Base-by-base conservation (phyloP, 2,888 invertebrate genomes). In the Siphlonurus alternatus region DNA sequence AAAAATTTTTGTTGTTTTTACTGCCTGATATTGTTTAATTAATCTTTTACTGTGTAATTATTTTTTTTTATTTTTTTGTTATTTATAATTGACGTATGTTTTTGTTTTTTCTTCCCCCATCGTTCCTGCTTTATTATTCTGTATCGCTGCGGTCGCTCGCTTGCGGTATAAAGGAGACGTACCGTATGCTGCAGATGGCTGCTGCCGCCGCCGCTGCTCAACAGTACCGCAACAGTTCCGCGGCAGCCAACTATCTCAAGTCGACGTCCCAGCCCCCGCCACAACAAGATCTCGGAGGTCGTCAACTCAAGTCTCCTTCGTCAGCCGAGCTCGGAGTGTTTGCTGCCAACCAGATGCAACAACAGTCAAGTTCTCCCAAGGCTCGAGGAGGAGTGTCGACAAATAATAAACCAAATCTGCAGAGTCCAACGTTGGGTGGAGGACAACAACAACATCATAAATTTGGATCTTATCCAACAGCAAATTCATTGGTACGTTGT, bases 181-280 rank as follows among this genome's bases (percentile, higher is more conserved):
- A 56, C 56, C 5, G 19, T 22, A 56, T 85, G 66, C 79, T 86
- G 66, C 80, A 87, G 70, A 82, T 81, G 74, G 86, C 75, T 69
- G 81, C 76, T 69, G 81, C 76, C 23, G 83, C 83, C 63, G 72
- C 71, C 63, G 74, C 74, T 63, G 74, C 74, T 59, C 73, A 74
- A 66, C 73, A 72, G 66, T 71, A 72, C 63, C 71, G 72, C 59
- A 73, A 72, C 67, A 70, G 73, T 67, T 10, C 56, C 20, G 56
- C 56, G 7, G 56, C 22, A 20, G 56, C 56, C 7, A 56, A 56
- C 56, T 56, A 56, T 20, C n/a, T 56, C 19, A 56, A 56, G 56
- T 56, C 56, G 20, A 22, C 56, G 19, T 10, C 5, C 15, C 38
- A 38, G 15, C 38, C 38, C 15, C 38, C 38, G 15, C 38, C 38